Evolutionary conservation across 2,888 invertebrate genomes (phyloP), one percentile per base, ranked within the genome.

Genomic region (Keiferia lycopersicella): DNA sequence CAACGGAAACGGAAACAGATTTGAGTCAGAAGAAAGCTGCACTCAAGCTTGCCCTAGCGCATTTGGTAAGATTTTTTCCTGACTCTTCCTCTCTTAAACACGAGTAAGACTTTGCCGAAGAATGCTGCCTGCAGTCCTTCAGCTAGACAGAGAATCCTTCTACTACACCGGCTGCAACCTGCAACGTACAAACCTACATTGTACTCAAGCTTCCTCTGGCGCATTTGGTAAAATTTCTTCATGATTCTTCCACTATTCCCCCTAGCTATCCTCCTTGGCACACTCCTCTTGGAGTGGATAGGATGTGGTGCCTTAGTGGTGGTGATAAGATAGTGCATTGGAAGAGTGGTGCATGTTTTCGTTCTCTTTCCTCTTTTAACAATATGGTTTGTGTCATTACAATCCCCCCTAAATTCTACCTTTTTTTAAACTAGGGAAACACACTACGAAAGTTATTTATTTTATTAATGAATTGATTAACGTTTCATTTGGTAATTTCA

Each of bases 91-190:
- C 10, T 34, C 34, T 34, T 34, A 8, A 34, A 10, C 2, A 26
- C 26, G 8, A 8, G 34, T 34, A 4, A 34, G 34, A 10, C 34
- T 1, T 7, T 8, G 34, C 8, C 95, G 78, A 94, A 94, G 75
- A 91, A 94, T 68, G 94, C 97, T 65, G 93, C 94, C 74, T 99
- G 98, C n/a, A n/a, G 98, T 95, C 95, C 86, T 98, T 96, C 93
- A 96, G 96, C 83, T 93, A 93, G 69, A 91, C 93, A 58, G 96
- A 97, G 86, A 95, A 96, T 97, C 97, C 62, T 98, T 98, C 94
- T 96, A 97, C 93, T 98, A 96, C 91, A 95, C 95, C 71, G 98
- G 98, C 72, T 98, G 98, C 88, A 95, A 94, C 70, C 78, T 98
- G 98, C 83, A 94, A n/a, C n/a, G n/a, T n/a, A n/a, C n/a, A n/a